These are phyloP conservation scores for Drosophila kanapiae DNA, from an alignment of 1,140 invertebrate species.

Conservation along the genomic window DNA sequence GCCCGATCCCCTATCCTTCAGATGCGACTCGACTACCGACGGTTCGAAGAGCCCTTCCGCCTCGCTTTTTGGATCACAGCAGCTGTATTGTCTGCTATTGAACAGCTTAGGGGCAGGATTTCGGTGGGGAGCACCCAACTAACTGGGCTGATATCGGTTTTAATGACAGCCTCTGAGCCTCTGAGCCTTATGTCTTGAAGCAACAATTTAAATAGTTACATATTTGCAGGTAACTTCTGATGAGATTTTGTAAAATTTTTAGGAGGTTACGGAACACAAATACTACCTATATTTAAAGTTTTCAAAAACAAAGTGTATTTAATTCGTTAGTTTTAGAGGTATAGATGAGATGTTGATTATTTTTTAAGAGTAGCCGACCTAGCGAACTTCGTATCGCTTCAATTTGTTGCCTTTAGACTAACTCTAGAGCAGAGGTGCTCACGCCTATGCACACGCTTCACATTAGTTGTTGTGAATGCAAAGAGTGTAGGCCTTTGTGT, in stretches of 20 bases:
- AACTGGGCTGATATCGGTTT: conserved; percentile 48
- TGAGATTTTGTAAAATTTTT: too few relatives aligned
- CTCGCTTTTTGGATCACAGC: conserved; percentile 42
- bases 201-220: neutral
- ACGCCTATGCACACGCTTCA: too few relatives aligned
- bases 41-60: conserved; percentile 44
- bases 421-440: too few relatives aligned
- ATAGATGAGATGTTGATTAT: neutral
- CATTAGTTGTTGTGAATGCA: too few relatives aligned
- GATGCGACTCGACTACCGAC: conserved; percentile 19
- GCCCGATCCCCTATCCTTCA: conserved; percentile 12
- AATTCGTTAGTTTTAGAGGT: neutral
- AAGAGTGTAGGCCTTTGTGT: too few relatives aligned
- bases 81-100: conserved; percentile 53
- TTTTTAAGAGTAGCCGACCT: neutral
- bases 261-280: neutral
- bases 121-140: conserved; percentile 5
- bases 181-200: conserved; percentile 28
- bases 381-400: too few relatives aligned
- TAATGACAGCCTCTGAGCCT: conserved; percentile 29
- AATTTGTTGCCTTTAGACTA: neutral
- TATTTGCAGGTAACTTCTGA: neutral
- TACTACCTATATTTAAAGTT: neutral
- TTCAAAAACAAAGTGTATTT: neutral
- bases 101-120: conserved; percentile 34